A percentile compares a stretch with the other conserved stretches of the same genome.
These are phyloP conservation scores for Lepilemur septentrionalis DNA, from an alignment of 2,797 vertebrate species.

Conservation along the genomic window DNA sequence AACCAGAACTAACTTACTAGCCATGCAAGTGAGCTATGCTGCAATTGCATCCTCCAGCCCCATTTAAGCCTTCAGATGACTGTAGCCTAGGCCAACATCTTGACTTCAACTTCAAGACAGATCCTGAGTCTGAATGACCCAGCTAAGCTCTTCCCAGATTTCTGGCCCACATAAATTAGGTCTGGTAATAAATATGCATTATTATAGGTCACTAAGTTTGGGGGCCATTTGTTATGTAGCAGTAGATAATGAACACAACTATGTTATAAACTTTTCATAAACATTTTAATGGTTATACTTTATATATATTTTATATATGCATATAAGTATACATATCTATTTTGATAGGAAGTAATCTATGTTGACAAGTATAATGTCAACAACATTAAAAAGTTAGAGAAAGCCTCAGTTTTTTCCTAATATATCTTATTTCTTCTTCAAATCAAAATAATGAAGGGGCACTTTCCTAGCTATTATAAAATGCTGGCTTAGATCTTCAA, in stretches of 20 bases:
- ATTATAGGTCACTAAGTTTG: constrained; percentile 15
- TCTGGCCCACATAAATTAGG: neutral
- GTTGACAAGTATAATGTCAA: neutral
- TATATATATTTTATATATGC: neutral
- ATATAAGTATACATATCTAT: neutral
- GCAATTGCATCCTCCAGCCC: neutral
- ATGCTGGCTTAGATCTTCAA: constrained; percentile 40
- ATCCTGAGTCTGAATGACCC: neutral
- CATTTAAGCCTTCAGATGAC: neutral
- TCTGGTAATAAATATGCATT: neutral
- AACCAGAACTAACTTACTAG: neutral
- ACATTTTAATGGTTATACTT: constrained; percentile 6
- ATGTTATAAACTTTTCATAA: neutral
- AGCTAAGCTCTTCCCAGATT: neutral
- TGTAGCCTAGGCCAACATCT: neutral
- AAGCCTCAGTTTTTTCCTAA: neutral
- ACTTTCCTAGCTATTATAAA: constrained; percentile 46
- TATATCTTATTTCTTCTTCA: constrained; percentile 22
- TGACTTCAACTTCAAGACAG: neutral
- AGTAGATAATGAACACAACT: neutral
- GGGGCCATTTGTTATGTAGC: neutral
- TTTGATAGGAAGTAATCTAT: constrained; percentile 9
- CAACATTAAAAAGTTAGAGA: constrained; percentile 31
- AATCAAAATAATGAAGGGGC: constrained; percentile 38
- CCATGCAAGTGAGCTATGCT: neutral